These are phyloP conservation scores for Pangasius macronema DNA, from an alignment of 2,797 vertebrate species.

Conservation along the genomic window DNA sequence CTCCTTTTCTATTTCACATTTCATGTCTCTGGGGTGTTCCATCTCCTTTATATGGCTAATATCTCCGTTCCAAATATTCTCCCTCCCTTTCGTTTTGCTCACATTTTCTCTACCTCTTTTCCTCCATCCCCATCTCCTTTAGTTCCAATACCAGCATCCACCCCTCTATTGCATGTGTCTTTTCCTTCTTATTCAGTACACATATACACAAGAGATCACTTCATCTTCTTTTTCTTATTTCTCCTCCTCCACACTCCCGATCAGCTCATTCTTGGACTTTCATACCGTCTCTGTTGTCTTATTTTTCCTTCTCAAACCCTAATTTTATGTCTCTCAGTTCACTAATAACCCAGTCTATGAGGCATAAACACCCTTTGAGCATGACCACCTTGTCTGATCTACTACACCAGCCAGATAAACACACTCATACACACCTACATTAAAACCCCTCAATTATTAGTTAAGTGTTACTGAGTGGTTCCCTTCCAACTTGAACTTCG, in stretches of 20 bases:
- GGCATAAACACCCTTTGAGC: neutral
- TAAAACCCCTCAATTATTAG: slow-evolving; percentile 34
- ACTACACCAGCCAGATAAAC: slow-evolving; percentile 19
- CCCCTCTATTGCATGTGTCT: neutral
- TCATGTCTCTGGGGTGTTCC: neutral
- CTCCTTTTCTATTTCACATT: neutral
- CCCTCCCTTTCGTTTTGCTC: neutral
- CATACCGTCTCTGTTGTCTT: neutral
- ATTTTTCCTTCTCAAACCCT: neutral
- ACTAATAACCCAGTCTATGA: neutral
- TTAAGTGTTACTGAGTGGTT: slow-evolving; percentile 46
- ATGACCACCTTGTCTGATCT: neutral
- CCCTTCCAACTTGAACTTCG: slow-evolving; percentile 24
- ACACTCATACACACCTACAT: slow-evolving; percentile 26
- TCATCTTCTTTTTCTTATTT: neutral
- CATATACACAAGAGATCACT: neutral
- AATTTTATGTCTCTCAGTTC: neutral
- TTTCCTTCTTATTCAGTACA: neutral
- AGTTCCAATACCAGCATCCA: neutral
- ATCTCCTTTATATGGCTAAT: neutral
- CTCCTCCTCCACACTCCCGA: neutral
- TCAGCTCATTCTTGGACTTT: neutral
- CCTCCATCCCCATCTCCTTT: neutral
- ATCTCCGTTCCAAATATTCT: slow-evolving; percentile 1
- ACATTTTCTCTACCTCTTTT: neutral